Evolutionary conservation across 2,888 invertebrate species (phyloP), one percentile per base, ranked within the genome.

Genomic region (Scaptomyza flava): DNA sequence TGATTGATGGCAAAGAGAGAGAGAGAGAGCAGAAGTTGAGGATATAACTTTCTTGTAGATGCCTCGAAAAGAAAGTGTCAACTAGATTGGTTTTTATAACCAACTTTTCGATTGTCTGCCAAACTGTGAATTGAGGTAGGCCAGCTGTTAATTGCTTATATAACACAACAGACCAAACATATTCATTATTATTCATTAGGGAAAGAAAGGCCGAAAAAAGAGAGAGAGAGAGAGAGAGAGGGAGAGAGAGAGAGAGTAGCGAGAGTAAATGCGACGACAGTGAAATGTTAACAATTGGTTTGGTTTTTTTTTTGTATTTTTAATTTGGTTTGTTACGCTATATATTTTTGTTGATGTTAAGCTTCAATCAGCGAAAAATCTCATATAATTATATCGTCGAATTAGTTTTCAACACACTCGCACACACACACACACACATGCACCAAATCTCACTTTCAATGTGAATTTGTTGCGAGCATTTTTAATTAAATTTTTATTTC

Each of bases 31-130:
- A 31, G 6, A 38, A 7, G 17, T 38, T 42, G n/a, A 2, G n/a
- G 3, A 31, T 60, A 41, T 23, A 63, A 63, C 84, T 81, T 86
- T 83, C 81, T 67, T 83, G 68, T 65, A 46, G 68, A 71, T 63
- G 63, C 56, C 51, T 72, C 56, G 61, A 80, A 84, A 72, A 88
- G 85, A 85, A 85, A 85, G 85, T 85, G 84, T 81, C 84, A 81
- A 70, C 56, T 51, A 61, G 30, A 6, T 17, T 8, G 7, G 0
- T n/a, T 43, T 45, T 45, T 48, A 33, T 33, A 48, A 48, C 50
- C 52, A 38, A 34, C 50, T 53, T 27, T 27, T 64, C 77, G 58
- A 57, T 81, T 68, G 65, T 62, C 72, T 46, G 31, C 12, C 23
- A 30, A 60, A 11, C 31, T 36, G 62, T 71, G 50, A 67, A 72